Conservation (phyloP, 1,140 invertebrate genomes). For the Phenacoccus solenopsis region DNA sequence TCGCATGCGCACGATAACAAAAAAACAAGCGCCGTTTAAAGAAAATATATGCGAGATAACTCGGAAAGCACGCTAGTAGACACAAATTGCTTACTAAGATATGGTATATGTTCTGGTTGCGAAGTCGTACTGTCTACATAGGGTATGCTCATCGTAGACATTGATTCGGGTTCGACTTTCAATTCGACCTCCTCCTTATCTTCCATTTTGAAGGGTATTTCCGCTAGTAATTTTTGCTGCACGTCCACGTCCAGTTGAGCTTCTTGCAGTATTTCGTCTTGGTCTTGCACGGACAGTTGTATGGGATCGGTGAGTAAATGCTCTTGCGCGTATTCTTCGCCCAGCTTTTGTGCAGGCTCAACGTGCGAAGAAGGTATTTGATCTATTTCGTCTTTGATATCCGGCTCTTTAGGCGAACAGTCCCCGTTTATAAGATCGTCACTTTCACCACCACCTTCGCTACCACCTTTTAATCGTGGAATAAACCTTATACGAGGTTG, state of each 20-base stretch:
- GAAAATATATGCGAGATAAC: too few relatives aligned
- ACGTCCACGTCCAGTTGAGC: not conserved
- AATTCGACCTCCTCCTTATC: not conserved
- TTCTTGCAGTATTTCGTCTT: not conserved
- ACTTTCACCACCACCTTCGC: constrained; percentile 7
- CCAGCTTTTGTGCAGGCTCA: not conserved
- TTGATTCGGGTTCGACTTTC: not conserved
- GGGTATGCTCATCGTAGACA: not conserved
- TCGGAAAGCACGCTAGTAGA: too few relatives aligned
- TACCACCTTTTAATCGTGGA: constrained; percentile 10
- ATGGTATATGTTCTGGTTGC: constrained; percentile 9
- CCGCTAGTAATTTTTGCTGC: not conserved
- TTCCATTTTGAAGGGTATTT: constrained; percentile 10
- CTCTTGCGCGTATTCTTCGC: not conserved
- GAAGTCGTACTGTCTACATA: not conserved
- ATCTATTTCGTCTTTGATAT: not conserved
- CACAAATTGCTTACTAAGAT: constrained; percentile 10
- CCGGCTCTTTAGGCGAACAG: not conserved
- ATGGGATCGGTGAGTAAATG: not conserved
- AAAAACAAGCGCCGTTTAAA: too few relatives aligned
- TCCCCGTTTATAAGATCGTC: constrained; percentile 6
- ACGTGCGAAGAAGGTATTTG: not conserved
- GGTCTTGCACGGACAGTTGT: not conserved
- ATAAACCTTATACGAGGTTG: too few relatives aligned
- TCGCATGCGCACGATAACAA: too few relatives aligned